Conservation (phyloP, 2,888 invertebrate species). For the Cataglyphis cursor region DNA sequence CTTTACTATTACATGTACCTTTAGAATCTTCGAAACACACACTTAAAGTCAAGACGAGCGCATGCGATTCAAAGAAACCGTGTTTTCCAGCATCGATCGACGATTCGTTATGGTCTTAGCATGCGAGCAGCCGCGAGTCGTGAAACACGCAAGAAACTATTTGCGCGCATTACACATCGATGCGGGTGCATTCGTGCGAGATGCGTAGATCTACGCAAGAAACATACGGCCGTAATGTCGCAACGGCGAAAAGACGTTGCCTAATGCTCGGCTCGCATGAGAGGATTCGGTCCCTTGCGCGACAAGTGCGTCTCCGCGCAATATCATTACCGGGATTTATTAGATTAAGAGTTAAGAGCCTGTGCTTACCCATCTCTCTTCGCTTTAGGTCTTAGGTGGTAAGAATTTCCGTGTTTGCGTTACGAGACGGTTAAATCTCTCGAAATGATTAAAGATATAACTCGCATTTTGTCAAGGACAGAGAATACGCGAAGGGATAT, state of each 20-base stretch:
- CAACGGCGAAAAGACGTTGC: slow-evolving; percentile 53
- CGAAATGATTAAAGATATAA: slow-evolving; percentile 3
- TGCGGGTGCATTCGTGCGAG: slow-evolving; percentile 48
- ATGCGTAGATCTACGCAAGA: slow-evolving; percentile 67
- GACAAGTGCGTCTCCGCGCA: slow-evolving; percentile 19
- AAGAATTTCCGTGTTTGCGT: slow-evolving; percentile 44
- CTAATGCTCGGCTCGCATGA: slow-evolving; percentile 78
- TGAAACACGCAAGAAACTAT: slow-evolving; percentile 76
- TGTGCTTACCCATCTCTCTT: background rate
- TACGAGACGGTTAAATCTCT: background rate
- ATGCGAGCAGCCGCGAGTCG: slow-evolving; percentile 50
- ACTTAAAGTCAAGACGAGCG: background rate
- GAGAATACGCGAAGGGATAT: background rate
- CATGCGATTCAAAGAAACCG: slow-evolving; percentile 43
- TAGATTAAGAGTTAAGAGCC: background rate
- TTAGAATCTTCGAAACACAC: background rate
- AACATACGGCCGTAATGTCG: slow-evolving; percentile 69
- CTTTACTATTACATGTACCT: background rate
- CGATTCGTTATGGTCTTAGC: slow-evolving; percentile 51
- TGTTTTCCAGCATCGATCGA: slow-evolving; percentile 53
- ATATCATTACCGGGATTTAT: slow-evolving; percentile 30
- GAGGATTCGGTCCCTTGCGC: slow-evolving; percentile 34
- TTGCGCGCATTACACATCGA: slow-evolving; percentile 63
- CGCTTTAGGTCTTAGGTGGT: background rate
- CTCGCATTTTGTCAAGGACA: background rate